Conservation (phyloP, 2,113 vertebrate genomes). For the Trematomus loennbergii region DNA sequence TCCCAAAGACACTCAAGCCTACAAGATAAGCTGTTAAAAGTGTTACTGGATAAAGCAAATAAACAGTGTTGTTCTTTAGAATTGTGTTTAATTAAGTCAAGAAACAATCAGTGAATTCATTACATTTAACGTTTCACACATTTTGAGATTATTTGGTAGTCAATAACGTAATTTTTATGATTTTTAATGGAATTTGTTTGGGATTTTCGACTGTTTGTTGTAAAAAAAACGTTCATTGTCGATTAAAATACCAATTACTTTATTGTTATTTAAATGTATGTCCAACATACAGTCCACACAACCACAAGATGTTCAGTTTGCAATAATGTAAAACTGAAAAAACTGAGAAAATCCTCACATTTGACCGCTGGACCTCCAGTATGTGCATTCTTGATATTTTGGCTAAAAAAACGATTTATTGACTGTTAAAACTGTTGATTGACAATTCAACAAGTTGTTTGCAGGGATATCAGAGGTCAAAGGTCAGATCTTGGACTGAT, state of each 20-base stretch:
- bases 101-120: neutral
- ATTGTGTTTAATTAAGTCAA: neutral
- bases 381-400: too few species aligned
- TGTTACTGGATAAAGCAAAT: neutral
- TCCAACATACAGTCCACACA: neutral
- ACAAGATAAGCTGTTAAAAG: neutral
- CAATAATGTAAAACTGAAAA: neutral
- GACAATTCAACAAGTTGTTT: neutral
- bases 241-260: too few species aligned
- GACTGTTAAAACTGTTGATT: neutral
- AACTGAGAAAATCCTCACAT: neutral
- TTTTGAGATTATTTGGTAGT: too few species aligned
- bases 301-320: neutral
- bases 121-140: too few species aligned
- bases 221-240: neutral
- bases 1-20: neutral
- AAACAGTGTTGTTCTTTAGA: neutral
- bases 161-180: too few species aligned
- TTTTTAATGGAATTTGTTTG: neutral
- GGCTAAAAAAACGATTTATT: too few species aligned
- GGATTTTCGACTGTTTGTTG: neutral
- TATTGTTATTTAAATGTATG: too few species aligned
- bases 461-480: conserved; percentile 3
- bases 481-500: neutral
- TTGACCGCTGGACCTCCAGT: neutral